Evolutionary conservation across 2,113 vertebrate species (phyloP).

Genomic region (Saiga tatarica): DNA sequence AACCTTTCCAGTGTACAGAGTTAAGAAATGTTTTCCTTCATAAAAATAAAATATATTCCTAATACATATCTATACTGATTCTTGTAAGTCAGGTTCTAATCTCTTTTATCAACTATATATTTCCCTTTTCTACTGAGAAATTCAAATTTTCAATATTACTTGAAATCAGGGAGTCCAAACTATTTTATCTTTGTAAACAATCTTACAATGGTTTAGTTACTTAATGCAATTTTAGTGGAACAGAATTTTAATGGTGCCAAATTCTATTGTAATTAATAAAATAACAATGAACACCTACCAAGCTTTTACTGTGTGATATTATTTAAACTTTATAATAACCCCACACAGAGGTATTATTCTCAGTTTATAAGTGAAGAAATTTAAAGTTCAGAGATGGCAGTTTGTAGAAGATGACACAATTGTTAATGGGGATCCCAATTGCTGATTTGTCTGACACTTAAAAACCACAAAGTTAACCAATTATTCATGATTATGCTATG

Average conservation of each 20-base stretch:
- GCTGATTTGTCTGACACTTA: neutral
- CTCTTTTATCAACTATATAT: neutral
- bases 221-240: neutral
- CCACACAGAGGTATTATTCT: neutral
- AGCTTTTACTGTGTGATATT: neutral
- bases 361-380: neutral
- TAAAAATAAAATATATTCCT: neutral
- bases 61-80: neutral
- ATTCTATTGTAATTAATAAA: neutral
- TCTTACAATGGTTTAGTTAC: neutral
- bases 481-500: conserved; percentile 5
- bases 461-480: conserved; percentile 32
- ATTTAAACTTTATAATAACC: neutral
- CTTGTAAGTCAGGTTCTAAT: conserved; percentile 8
- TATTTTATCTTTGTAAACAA: neutral
- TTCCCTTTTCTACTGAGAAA: neutral
- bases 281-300: neutral
- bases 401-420: neutral
- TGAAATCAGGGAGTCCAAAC: neutral
- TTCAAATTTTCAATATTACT: neutral
- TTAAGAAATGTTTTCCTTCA: neutral
- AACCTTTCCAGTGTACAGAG: neutral
- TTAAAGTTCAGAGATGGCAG: neutral
- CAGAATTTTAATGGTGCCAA: neutral
- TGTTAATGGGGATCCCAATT: neutral